These are phyloP conservation scores for Corynorhinus townsendii DNA, from an alignment of 2,113 vertebrate genomes.

Conservation along the genomic window DNA sequence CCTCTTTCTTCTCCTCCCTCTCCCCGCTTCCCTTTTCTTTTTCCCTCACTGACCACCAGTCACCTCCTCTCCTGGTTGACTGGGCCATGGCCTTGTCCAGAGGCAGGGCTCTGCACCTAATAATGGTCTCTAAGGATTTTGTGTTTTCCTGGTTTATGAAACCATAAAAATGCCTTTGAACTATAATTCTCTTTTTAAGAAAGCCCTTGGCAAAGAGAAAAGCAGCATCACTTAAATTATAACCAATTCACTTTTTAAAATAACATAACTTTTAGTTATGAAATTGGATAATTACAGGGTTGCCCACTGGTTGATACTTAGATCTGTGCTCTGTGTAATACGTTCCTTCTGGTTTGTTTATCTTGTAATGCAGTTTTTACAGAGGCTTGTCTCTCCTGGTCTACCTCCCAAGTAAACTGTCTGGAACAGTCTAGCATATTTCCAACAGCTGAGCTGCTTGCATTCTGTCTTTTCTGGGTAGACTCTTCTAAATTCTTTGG, in stretches of 20 bases:
- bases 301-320: fast-evolving
- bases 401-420: slow-evolving; percentile 16
- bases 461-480: slow-evolving; percentile 26
- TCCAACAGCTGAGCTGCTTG: slow-evolving; percentile 21
- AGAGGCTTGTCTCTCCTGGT: neutral
- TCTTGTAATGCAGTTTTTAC: neutral
- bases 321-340: neutral
- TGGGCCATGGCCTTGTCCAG: neutral
- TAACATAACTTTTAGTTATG: neutral
- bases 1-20: neutral
- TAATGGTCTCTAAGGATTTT: neutral
- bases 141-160: neutral
- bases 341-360: neutral
- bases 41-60: neutral
- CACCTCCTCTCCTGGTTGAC: neutral
- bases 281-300: neutral
- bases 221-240: neutral
- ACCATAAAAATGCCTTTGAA: neutral
- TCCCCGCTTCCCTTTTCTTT: neutral
- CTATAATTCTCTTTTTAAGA: neutral
- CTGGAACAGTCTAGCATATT: slow-evolving; percentile 26
- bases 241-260: neutral
- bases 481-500: slow-evolving; percentile 34
- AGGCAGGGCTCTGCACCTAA: neutral
- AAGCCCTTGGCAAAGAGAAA: neutral